Evolutionary conservation across 2,888 invertebrate species (phyloP), one percentile per base, ranked within the genome.

Genomic region (Drosophila emarginata): DNA sequence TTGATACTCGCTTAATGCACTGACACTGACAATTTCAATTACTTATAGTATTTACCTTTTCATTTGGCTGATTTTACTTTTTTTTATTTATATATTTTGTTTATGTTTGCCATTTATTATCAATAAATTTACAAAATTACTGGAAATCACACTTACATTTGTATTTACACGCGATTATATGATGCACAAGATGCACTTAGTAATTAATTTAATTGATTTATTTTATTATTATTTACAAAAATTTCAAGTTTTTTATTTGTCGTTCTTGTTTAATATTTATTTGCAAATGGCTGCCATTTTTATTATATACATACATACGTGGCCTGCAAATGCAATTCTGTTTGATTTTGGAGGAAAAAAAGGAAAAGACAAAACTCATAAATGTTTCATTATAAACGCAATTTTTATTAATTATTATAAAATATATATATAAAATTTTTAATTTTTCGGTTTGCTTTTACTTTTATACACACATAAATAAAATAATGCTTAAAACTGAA

Each of bases 321-420:
- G 66, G 72, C 63, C 59, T 68, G 67, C 53, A 58, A 15, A 58
- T 28, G n/a, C 15, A 61, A 36, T 23, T n/a, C 0, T 5, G 5
- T 40, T 12, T 50, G 3, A 37, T 32, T 32, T 9, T 2, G 9
- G 15, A 15, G 1, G 39, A 67, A 51, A 64, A 77, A 64, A 18
- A 12, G 12, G 58, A 61, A 65, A 50, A 39, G 9, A 32, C 54
- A 72, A 64, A 45, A 26, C 21, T 45, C 14, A 50, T 21, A 53
- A 37, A 58, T 36, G 4, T 9, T 74, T 74, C 66, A 76, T 78
- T 76, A 76, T 76, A 84, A 89, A 86, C 79, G 76, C 76, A 87
- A 79, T 80, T 84, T 82, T 87, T 88, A 87, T 88, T 88, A 77
- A 87, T 88, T 88, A 77, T 77, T 87, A 86, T 79, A 87, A 83